Evolutionary conservation across 1,140 invertebrate genomes (phyloP), one percentile per base, ranked within the genome.

Genomic region (Drosophila kurseongensis): DNA sequence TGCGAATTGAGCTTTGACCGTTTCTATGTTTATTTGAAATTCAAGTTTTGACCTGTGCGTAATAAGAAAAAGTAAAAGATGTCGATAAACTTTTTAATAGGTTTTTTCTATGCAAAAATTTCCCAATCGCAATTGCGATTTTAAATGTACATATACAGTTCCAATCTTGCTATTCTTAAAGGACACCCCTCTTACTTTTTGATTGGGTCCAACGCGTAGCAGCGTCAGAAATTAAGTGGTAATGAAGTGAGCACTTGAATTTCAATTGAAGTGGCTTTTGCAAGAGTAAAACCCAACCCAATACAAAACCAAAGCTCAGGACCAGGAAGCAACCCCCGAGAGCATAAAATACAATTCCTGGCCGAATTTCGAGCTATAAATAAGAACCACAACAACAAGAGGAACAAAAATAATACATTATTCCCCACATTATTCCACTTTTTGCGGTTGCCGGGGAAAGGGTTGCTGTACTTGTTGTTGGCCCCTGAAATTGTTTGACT

Each of bases 171-270:
- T 48, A 48, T 32, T 5, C 9, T 12, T 18, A 1, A 5, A 9
- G 32, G 3, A 23, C 51, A 44, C 32, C 54, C 27, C 38, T 27
- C 6, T 40, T 61, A 23, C 36, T 71, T 68, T 78, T 71, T 48
- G 29, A 72, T 72, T 71, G 68, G 71, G 66, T 68, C 47, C 57
- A 48, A 67, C 38, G 65, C 65, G 65, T 72, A 66, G 38, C 66
- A 71, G 75, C 66, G 57, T 77, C 67, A 73, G 40, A 73, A 78
- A 78, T 78, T 73, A 78, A 78, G 75, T 78, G 75, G 66, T 56
- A 59, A 66, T 66, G 75, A 78, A 78, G 76, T 78, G 75, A 72
- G 75, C 75, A 66, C 76, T 78, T 78, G 76, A 78, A 78, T 78
- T 78, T 78, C 76, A 78, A 78, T 78, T 78, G 59, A 44, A 78